Evolutionary conservation across 2,797 vertebrate species (phyloP), one percentile per base, ranked within the genome.

Genomic region (Mareca penelope): DNA sequence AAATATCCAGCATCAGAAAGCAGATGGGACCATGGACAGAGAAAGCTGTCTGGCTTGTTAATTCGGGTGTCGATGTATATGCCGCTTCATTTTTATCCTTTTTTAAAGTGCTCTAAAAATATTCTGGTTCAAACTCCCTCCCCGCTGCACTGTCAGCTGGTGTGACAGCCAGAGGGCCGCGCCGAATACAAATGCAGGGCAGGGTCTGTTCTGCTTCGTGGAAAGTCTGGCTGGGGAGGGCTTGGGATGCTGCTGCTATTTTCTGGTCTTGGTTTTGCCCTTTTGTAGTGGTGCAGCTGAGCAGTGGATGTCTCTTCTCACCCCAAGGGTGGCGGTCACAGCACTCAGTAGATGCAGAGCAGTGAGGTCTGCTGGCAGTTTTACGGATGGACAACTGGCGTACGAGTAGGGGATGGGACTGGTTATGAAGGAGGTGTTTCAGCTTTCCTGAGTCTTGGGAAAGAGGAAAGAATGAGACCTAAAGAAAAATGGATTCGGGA

Each of bases 1-100:
- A 42, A 61, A 24, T 52, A 4, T 5, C 61, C 42, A 4, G 31
- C n/a, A 7, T 52, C 35, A 5, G 35, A 23, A 78, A 60, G 28
- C 73, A 81, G 80, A 28, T 82, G 94, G 70, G 80, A 80, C 77
- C 89, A 35, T 46, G 89, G 94, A 91, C 80, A 94, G 93, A 48
- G 87, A 83, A 67, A 64, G 3, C 42, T 12, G 8, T 31, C 33
- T 4, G 33, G 16, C 16, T 19, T 6, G n/a, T 26, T 63, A 39
- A 29, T 85, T 69, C 6, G 72, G 11, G 22, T 7, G 42, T 23
- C n/a, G 7, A 15, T 6, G 1, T 7, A 2, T 5, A 3, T 28
- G 17, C n/a, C 29, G 9, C 23, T 68, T 29, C 10, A 5, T 55
- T 71, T 72, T 61, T 1, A 16, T 1, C 18, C 7, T 4, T 11